A percentile compares a stretch with the other conserved stretches of the same genome.
Conservation (phyloP, 2,888 invertebrate genomes). For the Limnephilus auricula region DNA sequence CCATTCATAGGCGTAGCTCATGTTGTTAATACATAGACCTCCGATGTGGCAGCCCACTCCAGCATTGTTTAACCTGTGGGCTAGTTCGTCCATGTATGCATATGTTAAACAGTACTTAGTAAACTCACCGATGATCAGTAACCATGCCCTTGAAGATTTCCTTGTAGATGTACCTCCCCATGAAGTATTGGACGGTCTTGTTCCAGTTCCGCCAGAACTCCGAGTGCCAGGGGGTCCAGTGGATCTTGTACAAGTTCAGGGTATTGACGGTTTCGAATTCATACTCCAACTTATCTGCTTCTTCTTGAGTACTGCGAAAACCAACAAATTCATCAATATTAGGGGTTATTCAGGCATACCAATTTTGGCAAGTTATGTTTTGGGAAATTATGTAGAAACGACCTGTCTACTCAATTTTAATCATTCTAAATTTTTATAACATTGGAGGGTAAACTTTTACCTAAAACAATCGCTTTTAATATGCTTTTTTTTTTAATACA, state of each 20-base stretch:
- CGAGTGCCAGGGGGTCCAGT: conserved; percentile 84
- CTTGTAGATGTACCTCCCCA: conserved; percentile 88
- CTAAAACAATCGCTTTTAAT: too few relatives aligned
- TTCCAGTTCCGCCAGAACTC: conserved; percentile 92
- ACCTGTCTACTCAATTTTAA: too few relatives aligned
- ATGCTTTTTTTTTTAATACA: too few relatives aligned
- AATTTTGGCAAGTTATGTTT: background rate
- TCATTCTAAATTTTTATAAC: too few relatives aligned
- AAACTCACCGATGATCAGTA: background rate
- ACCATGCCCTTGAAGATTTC: conserved; percentile 69
- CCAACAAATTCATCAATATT: background rate
- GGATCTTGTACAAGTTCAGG: conserved; percentile 84
- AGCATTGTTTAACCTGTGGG: too few relatives aligned
- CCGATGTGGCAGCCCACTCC: too few relatives aligned
- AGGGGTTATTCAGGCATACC: background rate
- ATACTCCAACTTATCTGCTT: conserved; percentile 73
- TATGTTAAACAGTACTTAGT: too few relatives aligned
- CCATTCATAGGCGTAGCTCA: too few relatives aligned
- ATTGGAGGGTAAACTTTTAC: too few relatives aligned
- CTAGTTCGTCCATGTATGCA: too few relatives aligned
- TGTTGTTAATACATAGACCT: too few relatives aligned
- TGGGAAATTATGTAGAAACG: background rate
- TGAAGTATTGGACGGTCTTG: conserved; percentile 91
- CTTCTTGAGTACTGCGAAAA: conserved; percentile 66
- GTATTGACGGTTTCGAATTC: conserved; percentile 86